Conservation (phyloP, 2,113 vertebrate genomes). For the Rhinoderma darwinii region DNA sequence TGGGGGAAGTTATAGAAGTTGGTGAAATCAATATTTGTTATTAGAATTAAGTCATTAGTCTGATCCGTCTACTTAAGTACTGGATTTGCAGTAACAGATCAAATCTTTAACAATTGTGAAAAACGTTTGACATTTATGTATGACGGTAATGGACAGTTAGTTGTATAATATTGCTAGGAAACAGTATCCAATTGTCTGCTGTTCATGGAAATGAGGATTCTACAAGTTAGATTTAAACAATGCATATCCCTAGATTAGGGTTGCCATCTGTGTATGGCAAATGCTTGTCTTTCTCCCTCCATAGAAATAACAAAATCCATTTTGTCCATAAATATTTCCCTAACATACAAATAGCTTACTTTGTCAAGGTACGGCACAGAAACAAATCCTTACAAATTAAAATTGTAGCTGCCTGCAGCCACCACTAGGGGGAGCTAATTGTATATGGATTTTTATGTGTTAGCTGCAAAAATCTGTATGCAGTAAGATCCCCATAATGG, state of each 20-base stretch:
- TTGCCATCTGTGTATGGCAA: not conserved
- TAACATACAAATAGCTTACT: not conserved
- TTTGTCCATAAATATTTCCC: not conserved
- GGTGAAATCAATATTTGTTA: constrained; percentile 58
- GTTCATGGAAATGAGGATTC: not conserved
- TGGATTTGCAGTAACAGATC: constrained; percentile 59
- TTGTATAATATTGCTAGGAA: not conserved
- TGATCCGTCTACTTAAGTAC: constrained; percentile 16
- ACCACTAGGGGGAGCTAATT: not conserved
- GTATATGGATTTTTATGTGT: too few relatives aligned
- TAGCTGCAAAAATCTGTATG: too few relatives aligned
- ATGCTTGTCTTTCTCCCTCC: not conserved
- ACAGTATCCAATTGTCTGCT: not conserved
- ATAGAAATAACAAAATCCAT: not conserved
- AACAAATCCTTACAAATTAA: not conserved
- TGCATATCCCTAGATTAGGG: too few relatives aligned
- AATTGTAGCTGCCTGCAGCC: not conserved
- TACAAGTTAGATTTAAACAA: not conserved
- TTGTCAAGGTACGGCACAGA: not conserved
- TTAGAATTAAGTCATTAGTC: constrained; percentile 29
- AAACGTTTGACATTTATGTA: not conserved
- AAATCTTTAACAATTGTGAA: constrained; percentile 59
- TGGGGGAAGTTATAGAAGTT: constrained; percentile 51
- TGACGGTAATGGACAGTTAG: not conserved
- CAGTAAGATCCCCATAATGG: too few relatives aligned